These are phyloP conservation scores for Formica aserva DNA, from an alignment of 2,888 invertebrate genomes.

Conservation along the genomic window DNA sequence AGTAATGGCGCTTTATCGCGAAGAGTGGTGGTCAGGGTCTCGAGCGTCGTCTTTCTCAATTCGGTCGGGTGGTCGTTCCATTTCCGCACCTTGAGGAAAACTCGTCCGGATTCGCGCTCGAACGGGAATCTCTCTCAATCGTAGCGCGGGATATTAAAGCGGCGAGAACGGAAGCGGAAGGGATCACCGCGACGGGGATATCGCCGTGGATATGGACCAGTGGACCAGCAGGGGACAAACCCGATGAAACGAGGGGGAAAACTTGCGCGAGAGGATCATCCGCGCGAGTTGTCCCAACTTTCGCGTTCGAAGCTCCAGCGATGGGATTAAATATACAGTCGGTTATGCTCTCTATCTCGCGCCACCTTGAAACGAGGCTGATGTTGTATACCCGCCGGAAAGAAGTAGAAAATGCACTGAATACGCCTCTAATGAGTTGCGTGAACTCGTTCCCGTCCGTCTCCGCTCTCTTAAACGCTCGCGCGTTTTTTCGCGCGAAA, in stretches of 20 bases:
- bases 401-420: slow-evolving; percentile 31
- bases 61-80: slow-evolving; percentile 4
- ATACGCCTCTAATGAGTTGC: slow-evolving; percentile 55
- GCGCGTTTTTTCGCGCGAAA: slow-evolving; percentile 14
- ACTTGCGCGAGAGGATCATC: slow-evolving; percentile 34
- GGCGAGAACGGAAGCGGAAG: slow-evolving; percentile 12
- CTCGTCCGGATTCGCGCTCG: slow-evolving; percentile 30
- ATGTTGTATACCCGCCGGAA: background rate
- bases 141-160: slow-evolving; percentile 24
- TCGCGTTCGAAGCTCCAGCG: slow-evolving; percentile 18
- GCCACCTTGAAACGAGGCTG: background rate
- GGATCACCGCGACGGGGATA: slow-evolving; percentile 12
- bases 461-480: background rate
- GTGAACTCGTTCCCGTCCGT: slow-evolving; percentile 25
- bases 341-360: background rate
- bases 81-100: slow-evolving; percentile 13
- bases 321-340: slow-evolving; percentile 20
- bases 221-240: slow-evolving; percentile 54
- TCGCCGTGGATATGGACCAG: background rate
- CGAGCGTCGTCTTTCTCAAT: background rate
- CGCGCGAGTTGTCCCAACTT: slow-evolving; percentile 44
- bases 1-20: background rate
- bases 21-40: background rate
- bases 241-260: slow-evolving; percentile 51
- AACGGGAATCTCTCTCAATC: slow-evolving; percentile 6